These are phyloP conservation scores for Teleopsis dalmanni DNA, from an alignment of 1,140 invertebrate species.

Conservation along the genomic window DNA sequence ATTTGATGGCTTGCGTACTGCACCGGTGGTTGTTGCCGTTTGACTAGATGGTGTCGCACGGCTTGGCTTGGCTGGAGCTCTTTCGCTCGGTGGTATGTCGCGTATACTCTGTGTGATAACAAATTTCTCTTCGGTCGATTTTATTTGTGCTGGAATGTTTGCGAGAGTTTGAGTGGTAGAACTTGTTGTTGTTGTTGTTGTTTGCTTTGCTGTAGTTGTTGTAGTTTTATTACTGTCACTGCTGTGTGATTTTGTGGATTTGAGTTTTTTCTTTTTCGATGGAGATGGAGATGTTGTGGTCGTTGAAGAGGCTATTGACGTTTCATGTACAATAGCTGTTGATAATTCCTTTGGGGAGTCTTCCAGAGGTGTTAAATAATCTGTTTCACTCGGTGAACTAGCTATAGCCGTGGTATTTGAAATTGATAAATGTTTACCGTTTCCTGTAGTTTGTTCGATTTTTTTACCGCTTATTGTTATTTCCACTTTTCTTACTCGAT, in stretches of 20 bases:
- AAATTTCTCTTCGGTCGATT: conserved; percentile 30
- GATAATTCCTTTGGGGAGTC: neutral
- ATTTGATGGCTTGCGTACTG: conserved; percentile 8
- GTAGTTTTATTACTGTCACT: conserved; percentile 6
- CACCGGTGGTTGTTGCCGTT: conserved; percentile 3
- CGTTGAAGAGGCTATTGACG: neutral
- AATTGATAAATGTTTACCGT: conserved; percentile 22
- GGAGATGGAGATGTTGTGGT: neutral
- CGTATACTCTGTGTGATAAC: conserved; percentile 39
- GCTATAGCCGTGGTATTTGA: conserved; percentile 4
- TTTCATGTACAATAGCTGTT: conserved; percentile 3
- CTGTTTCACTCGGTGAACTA: conserved; percentile 24
- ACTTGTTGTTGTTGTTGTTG: conserved; percentile 4
- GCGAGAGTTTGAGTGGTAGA: conserved; percentile 5
- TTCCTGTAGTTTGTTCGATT: conserved; percentile 14
- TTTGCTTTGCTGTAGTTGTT: conserved; percentile 1
- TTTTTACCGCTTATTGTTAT: neutral
- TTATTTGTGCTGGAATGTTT: neutral
- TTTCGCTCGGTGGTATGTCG: conserved; percentile 36
- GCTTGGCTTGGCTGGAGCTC: conserved; percentile 38
- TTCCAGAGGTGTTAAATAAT: conserved; percentile 31
- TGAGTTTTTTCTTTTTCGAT: conserved; percentile 10
- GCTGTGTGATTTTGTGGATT: conserved; percentile 9
- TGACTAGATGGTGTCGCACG: conserved; percentile 10
- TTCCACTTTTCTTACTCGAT: conserved; percentile 1